Conservation (phyloP, 2,888 invertebrate genomes). For the Pollenia labialis region DNA sequence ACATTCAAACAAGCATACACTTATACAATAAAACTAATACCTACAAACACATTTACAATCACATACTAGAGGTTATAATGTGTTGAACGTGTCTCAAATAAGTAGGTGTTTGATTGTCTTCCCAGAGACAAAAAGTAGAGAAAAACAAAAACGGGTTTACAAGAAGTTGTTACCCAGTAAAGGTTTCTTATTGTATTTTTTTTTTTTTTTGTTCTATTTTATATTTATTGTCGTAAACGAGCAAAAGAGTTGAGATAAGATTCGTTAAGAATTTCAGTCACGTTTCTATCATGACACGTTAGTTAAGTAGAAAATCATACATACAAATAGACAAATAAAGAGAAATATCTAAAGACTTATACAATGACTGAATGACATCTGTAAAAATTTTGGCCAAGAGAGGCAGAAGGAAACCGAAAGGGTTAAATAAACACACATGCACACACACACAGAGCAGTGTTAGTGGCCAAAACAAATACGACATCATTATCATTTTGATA, state of each 20-base stretch:
- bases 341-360: background rate
- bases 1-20: background rate
- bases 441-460: background rate
- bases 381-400: background rate
- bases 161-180: conserved; percentile 33
- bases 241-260: conserved; percentile 68
- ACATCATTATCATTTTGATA: conserved; percentile 57
- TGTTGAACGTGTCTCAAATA: conserved; percentile 66
- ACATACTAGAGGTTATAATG: conserved; percentile 63
- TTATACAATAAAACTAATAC: conserved; percentile 23
- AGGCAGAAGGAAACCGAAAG: background rate
- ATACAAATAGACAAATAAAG: conserved; percentile 54
- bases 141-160: conserved; percentile 4
- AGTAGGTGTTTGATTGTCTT: conserved; percentile 64
- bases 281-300: conserved; percentile 68
- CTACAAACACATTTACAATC: conserved; percentile 7
- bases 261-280: conserved; percentile 64
- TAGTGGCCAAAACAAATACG: conserved; percentile 59
- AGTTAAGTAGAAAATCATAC: conserved; percentile 68
- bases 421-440: background rate
- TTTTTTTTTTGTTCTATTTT: conserved; percentile 25
- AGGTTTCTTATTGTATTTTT: conserved; percentile 35
- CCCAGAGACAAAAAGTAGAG: background rate
- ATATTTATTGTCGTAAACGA: conserved; percentile 61
- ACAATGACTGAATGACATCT: background rate